A percentile compares a stretch with the other conserved stretches of the same genome.
Evolutionary conservation across 2,888 invertebrate genomes (phyloP).

Genomic region (Chrysopilus asiliformis): DNA sequence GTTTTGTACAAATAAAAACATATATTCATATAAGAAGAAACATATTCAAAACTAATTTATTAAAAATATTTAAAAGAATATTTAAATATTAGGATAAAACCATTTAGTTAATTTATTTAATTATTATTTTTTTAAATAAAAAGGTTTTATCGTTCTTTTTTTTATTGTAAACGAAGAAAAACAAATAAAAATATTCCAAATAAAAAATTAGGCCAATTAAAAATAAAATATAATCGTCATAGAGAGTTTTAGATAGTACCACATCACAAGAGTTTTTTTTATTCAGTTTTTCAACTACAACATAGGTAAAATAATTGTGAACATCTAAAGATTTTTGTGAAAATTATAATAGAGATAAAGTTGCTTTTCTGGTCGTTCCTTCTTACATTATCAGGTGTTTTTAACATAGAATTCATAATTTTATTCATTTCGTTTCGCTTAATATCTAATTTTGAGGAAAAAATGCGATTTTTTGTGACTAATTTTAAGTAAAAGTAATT

Average conservation of each 20-base stretch:
- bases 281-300: conserved; percentile 1
- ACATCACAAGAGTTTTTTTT: conserved; percentile 18
- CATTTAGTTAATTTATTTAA: conserved; percentile 6
- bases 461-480: no score
- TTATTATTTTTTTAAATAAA: conserved; percentile 4
- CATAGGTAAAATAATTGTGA: conserved; percentile 4
- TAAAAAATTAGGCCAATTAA: conserved; percentile 1
- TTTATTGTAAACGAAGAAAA: conserved; percentile 3
- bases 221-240: conserved; percentile 1
- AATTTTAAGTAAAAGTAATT: no score
- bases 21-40: conserved; percentile 12
- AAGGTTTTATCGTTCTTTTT: no score
- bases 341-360: conserved; percentile 3
- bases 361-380: no score
- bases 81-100: conserved; percentile 8
- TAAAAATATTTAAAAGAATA: conserved; percentile 12
- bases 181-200: conserved; percentile 7
- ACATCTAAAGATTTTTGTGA: background rate
- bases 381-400: no score
- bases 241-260: conserved; percentile 24
- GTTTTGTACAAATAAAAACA: conserved; percentile 11
- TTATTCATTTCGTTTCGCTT: no score
- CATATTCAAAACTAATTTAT: conserved; percentile 2
- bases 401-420: no score
- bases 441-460: no score